Base-by-base conservation (phyloP, 92 coral and sea anemone genomes). In the Paramuricea clavata region DNA sequence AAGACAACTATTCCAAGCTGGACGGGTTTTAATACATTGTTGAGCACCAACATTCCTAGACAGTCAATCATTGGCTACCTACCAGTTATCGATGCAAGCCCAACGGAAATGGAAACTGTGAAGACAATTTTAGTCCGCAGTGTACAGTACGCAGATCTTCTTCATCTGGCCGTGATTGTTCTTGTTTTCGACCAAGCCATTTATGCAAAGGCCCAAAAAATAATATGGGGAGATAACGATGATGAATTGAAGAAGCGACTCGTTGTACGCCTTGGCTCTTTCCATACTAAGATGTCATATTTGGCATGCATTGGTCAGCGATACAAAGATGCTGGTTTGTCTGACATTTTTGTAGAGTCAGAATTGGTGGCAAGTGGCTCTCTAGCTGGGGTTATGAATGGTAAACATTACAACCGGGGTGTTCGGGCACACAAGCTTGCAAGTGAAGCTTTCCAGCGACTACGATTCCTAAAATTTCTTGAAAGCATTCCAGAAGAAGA, bases 171-270 rank as follows among this genome's bases (percentile, higher is more conserved):
- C 34, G 76, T 72, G 41, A 61, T 89, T 26, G 92, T 92, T 15
- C 65, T 89, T 5, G 94, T 89, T 0, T 85, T 92, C 67, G 94
- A 92, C 57, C 94, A 91, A 62, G 94, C 94, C 4, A 88, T 88
- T 21, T 88, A 88, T 82, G 88, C 94, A 35, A 86, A 92, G 42
- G 94, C 92, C 7, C 78, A 81, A 13, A 92, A 92, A 64, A 90
- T 92, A 9, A 17, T 26, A 12, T 87, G 93, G 92, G 86, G 90
- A 59, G 93, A 90, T 47, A 33, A 75, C 1, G 47, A 3, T 47
- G 13, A 47, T 30, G 91, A 83, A 28, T 35, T 62, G 64, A 89
- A 82, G 56, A 71, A 47, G 39, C 87, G 47, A 54, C 61, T 90
- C 25, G 75, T 92, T 8, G 36, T 56, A 21, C 67, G 88, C 21